Base-by-base conservation (phyloP, 2,797 vertebrate genomes). In the Spizella passerina region DNA sequence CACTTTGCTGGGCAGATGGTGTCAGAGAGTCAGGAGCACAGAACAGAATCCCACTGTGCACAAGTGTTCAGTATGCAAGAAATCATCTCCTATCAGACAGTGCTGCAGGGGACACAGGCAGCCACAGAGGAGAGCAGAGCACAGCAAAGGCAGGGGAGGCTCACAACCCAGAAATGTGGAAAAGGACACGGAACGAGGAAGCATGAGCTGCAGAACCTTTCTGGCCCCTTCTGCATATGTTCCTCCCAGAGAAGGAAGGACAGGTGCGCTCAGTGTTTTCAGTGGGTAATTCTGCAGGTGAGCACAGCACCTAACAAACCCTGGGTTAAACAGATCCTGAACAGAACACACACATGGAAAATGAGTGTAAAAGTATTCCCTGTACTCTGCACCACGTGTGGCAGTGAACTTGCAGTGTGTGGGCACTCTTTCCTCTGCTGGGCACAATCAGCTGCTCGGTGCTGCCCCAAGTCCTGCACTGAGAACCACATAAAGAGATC, bases 41-140 rank as follows among this genome's bases (percentile, higher is more conserved):
- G 69, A 93, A 89, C 90, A 96, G 95, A 75, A 83, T 61, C 93
- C 88, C 75, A 88, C 88, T 86, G 83, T 56, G 87, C 88, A 34
- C 84, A 59, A 76, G 47, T 32, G 59, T 70, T 90, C 77, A 52
- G 81, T 56, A 73, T 75, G 93, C 90, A 89, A 84, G 79, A 65
- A 88, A 70, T 89, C 93, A 94, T 92, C 83, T 68, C 24, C 36
- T 57, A 71, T 60, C 94, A 93, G 55, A 65, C 64, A 82, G 52
- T 78, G 94, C 69, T 70, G 70, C 57, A 89, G 43, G 55, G 49
- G 64, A 79, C 39, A 73, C 57, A 63, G 86, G 18, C 88, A 93
- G 78, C 47, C 63, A 66, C 50, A 79, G 41, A 59, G 81, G 27
- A 77, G 15, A 57, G 77, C 90, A 77, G 49, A 60, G 83, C 60